These are phyloP conservation scores for Puntigrus tetrazona DNA, from an alignment of 2,113 vertebrate genomes.

Conservation along the genomic window DNA sequence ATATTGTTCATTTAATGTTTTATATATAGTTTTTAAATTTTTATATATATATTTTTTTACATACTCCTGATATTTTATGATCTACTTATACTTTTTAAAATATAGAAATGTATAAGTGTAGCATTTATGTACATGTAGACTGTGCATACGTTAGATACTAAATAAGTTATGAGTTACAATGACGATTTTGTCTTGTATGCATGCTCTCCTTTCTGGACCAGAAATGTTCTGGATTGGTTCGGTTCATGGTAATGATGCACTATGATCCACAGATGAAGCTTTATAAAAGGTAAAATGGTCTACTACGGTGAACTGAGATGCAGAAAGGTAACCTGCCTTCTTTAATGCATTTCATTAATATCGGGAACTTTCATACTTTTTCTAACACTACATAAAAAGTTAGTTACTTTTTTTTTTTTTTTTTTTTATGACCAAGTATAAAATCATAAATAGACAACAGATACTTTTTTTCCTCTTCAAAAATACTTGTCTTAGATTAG, in stretches of 20 bases:
- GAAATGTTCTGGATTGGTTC: background rate
- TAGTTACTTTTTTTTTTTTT: too few relatives aligned
- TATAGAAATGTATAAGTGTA: conserved; percentile 33
- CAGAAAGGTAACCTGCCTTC: conserved; percentile 29
- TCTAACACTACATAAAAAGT: conserved; percentile 57
- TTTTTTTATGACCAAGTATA: conserved; percentile 56
- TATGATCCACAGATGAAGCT: conserved; percentile 16
- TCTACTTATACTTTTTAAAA: conserved; percentile 19
- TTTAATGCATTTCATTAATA: conserved; percentile 23
- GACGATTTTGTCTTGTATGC: conserved; percentile 4
- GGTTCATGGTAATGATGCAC: background rate
- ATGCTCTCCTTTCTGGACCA: conserved; percentile 5
- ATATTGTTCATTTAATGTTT: background rate
- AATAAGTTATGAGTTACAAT: background rate
- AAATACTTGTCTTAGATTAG: conserved; percentile 62
- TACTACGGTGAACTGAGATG: background rate
- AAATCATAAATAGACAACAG: conserved; percentile 44
- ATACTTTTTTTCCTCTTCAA: conserved; percentile 52
- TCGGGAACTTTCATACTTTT: conserved; percentile 54
- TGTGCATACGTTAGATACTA: conserved; percentile 16
- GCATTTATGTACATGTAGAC: conserved; percentile 38
- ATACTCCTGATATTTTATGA: conserved; percentile 19
- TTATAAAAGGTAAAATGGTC: conserved; percentile 14
- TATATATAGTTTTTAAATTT: conserved; percentile 33
- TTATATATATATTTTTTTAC: conserved; percentile 20